phyloP scores from a whole-genome alignment of 1,140 invertebrate species.

The Bilobella aurantiaca region DNA sequence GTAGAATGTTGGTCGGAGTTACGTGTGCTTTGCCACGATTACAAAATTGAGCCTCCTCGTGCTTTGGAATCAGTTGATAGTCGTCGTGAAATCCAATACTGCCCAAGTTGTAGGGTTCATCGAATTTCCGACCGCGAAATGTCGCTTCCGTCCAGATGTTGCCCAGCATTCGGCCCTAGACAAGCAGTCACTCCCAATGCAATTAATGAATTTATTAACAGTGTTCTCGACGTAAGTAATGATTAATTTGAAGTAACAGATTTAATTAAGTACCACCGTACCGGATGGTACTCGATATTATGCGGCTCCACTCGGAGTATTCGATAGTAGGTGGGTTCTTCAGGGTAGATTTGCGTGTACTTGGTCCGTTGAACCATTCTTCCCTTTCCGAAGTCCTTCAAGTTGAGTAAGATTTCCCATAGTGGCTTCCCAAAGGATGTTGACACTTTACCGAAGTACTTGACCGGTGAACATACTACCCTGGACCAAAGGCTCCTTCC shows the following conservation, averaged over 20 bases:
- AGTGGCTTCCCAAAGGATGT: conserved; percentile 19
- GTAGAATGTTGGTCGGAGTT: conserved; percentile 1
- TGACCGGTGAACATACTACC: neutral
- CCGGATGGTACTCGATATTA: conserved; percentile 6
- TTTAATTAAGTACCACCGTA: neutral
- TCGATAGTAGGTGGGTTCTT: conserved; percentile 10
- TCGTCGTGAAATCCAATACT: conserved; percentile 11
- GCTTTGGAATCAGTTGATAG: conserved; percentile 20
- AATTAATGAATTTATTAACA: too few relatives aligned
- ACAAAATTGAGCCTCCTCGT: conserved; percentile 12
- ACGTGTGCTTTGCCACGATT: conserved; percentile 10
- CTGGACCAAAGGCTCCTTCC: neutral
- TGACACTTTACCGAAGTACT: conserved; percentile 16
- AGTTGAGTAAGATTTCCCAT: conserved; percentile 26
- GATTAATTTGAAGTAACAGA: neutral
- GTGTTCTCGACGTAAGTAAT: too few relatives aligned
- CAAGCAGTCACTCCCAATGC: neutral
- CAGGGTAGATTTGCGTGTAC: neutral
- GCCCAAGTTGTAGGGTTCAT: conserved; percentile 9
- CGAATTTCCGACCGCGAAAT: conserved; percentile 9
- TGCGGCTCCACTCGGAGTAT: neutral
- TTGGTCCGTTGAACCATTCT: conserved; percentile 2
- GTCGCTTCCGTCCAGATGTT: conserved; percentile 11
- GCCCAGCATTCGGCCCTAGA: conserved; percentile 15
- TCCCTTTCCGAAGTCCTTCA: conserved; percentile 27